Evolutionary conservation across 2,113 vertebrate species (phyloP), one percentile per base, ranked within the genome.

Genomic region (Gnathonemus echidnorhynchus): DNA sequence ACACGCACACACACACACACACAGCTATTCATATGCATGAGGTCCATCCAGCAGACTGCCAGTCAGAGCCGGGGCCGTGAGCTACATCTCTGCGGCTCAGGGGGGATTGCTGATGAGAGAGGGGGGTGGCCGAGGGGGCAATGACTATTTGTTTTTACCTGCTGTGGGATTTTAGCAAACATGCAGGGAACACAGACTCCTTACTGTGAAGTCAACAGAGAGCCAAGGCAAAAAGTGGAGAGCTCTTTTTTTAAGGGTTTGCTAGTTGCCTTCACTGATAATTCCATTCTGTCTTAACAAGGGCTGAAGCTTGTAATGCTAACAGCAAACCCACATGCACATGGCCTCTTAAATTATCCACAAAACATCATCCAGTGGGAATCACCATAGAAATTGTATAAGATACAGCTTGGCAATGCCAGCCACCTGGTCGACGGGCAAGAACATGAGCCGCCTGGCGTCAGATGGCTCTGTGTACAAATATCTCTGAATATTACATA

Each of bases 1-100:
- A 7, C 17, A 56, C 53, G 0, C 53, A 19, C 52, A 62, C 24
- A 62, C 27, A 24, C 66, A 74, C 70, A 39, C 70, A 24, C 6
- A 86, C n/a, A 46, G 42, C 11, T n/a, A 50, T 86, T 50, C 84
- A 86, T 86, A 49, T 86, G 84, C 84, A 86, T 86, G 84, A 86
- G 45, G 10, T 27, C 27, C 84, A 86, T 49, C 45, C 46, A 13
- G 10, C 45, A 46, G 24, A 10, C 45, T 86, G 84, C 24, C 84
- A 49, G 24, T 86, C 35, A 42, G 35, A 80, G 17, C 74, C 5
- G n/a, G 24, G 45, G 45, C 46, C 2, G 10, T 27, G 84, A 15
- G 24, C 24, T 48, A 86, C 48, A 42, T 49, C n/a, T 15, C 84
- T 27, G 74, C n/a, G 24, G 45, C 45, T 49, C 84, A 11, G 24